Evolutionary conservation across 2,888 invertebrate species (phyloP), one percentile per base, ranked within the genome.

Genomic region (Ypsolopha sequella): DNA sequence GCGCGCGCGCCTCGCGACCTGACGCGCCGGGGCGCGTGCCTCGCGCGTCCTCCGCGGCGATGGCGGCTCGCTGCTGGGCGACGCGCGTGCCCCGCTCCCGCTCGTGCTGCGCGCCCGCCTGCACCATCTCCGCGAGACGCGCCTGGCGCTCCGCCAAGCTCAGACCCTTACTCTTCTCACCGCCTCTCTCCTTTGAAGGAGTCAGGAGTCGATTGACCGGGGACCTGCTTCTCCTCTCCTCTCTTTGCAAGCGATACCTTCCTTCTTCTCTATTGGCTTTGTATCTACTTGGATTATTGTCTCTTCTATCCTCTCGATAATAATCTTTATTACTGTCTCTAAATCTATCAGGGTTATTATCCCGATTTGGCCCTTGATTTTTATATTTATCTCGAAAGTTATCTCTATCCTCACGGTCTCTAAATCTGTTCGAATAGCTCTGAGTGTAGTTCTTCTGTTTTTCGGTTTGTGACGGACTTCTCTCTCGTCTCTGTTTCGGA

Each of bases 71-170:
- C 66, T 93, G 91, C 51, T 82, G 81, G 48, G 88, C 90, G 4
- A 93, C 90, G 55, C 90, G 89, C 44, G 80, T 80, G 8, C 89
- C 89, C 39, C 93, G 87, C 73, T 92, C 90, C 41, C 84, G 82
- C 65, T 93, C 93, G 0, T 92, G 87, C 85, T 90, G 89, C 1
- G 77, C 76, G 0, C 96, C 97, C 68, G 96, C 94, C 8, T 89
- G 87, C 88, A 92, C 91, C 97, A 97, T 97, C 74, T 94, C 95
- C 48, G 77, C 77, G 54, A 85, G 57, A 52, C 84, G 87, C 45
- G 93, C 87, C 43, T 90, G 88, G 53, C 84, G 86, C 66, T 95
- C 93, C 39, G 63, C 67, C 46, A 65, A 70, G 56, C 69, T 80
- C 54, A 81, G 57, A 36, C 59, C 36, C 7, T 47, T 13, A 2